Evolutionary conservation across 2,113 vertebrate genomes (phyloP).

Genomic region (Riparia riparia): DNA sequence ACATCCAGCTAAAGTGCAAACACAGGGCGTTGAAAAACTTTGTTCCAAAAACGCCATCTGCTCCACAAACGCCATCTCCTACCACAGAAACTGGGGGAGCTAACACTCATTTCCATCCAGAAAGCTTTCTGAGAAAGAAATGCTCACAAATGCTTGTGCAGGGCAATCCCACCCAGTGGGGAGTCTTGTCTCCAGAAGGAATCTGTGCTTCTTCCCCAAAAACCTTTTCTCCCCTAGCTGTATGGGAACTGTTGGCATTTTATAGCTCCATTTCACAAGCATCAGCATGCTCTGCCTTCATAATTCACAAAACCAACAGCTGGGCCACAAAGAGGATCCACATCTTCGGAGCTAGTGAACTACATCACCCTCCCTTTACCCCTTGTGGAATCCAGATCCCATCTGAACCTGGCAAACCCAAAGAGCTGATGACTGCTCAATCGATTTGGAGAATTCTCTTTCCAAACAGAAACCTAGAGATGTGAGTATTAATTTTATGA

Average conservation of each 20-base stretch:
- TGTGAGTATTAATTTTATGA: not conserved
- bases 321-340: not conserved
- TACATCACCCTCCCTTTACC: not conserved
- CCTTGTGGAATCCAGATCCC: not conserved
- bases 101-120: not conserved
- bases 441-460: not conserved
- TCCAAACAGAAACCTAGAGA: not conserved
- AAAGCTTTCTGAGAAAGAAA: not conserved
- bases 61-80: not conserved
- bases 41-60: not conserved
- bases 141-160: not conserved
- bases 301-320: not conserved
- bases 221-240: not conserved
- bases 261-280: not conserved
- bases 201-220: not conserved
- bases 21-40: conserved; percentile 53
- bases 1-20: conserved; percentile 68
- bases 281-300: not conserved
- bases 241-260: not conserved
- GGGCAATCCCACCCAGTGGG: not conserved
- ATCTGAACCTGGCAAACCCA: not conserved
- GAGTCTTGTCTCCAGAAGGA: not conserved
- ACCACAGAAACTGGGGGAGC: not conserved
- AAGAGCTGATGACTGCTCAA: not conserved
- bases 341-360: not conserved